Evolutionary conservation across 2,888 invertebrate species (phyloP).

Genomic region (Tineola bisselliella): DNA sequence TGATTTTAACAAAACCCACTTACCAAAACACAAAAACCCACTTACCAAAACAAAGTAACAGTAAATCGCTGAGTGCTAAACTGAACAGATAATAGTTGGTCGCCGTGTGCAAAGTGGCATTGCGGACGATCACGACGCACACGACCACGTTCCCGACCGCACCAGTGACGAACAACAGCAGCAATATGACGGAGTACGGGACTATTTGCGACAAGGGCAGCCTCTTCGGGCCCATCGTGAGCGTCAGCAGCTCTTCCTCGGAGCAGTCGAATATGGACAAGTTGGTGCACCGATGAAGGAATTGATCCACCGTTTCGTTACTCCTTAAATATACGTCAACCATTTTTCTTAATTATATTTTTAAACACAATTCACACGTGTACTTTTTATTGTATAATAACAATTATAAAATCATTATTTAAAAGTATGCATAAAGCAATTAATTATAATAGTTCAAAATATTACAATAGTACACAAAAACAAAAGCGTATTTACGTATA

Average conservation of each 20-base stretch:
- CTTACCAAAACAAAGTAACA: conserved; percentile 84
- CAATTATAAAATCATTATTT: no score
- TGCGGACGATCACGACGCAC: conserved; percentile 84
- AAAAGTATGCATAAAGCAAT: no score
- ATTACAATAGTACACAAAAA: no score
- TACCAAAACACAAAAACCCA: conserved; percentile 21
- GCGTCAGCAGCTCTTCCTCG: conserved; percentile 68
- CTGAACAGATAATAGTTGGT: conserved; percentile 94
- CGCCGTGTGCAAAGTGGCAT: conserved; percentile 86
- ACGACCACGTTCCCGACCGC: conserved; percentile 85
- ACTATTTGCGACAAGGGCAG: conserved; percentile 66
- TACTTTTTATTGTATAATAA: no score
- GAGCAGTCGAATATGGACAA: conserved; percentile 63
- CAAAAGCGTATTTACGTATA: not conserved
- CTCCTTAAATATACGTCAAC: not conserved
- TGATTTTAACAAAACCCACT: no score
- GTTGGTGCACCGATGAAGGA: conserved; percentile 37
- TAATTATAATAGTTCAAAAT: no score
- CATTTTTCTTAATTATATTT: not conserved
- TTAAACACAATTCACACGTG: no score
- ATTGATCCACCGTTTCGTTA: not conserved
- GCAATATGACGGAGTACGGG: conserved; percentile 75
- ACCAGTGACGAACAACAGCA: conserved; percentile 83
- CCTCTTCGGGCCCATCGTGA: conserved; percentile 70
- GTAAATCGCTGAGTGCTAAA: conserved; percentile 85